Percentiles rank a stretch among this genome's conserved stretches.
phyloP scores from a whole-genome alignment of 1,140 invertebrate species.

The Eumeta japonica region DNA sequence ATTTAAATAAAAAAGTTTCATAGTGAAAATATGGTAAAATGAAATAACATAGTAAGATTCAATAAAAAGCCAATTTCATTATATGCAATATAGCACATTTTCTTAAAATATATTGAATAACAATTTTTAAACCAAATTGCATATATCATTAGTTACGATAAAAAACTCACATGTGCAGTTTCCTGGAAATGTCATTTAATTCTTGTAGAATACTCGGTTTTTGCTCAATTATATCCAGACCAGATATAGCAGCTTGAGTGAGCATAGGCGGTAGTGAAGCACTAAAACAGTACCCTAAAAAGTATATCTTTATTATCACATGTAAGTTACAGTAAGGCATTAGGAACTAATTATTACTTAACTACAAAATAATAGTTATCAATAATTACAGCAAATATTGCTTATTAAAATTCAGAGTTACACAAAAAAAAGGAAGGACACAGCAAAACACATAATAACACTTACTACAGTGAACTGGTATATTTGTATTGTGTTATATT shows the following conservation, averaged over 20 bases:
- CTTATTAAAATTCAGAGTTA: background rate
- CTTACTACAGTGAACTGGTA: too few relatives aligned
- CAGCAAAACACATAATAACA: too few relatives aligned
- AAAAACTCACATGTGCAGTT: slow-evolving; percentile 50
- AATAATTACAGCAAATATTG: background rate
- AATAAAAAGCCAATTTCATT: too few relatives aligned
- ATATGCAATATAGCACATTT: too few relatives aligned
- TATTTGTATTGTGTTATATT: too few relatives aligned
- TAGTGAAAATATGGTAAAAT: too few relatives aligned
- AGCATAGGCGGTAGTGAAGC: slow-evolving; percentile 92
- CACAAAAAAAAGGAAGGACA: too few relatives aligned
- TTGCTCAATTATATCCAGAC: slow-evolving; percentile 73
- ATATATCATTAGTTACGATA: background rate
- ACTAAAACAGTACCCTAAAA: slow-evolving; percentile 90
- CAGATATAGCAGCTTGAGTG: slow-evolving; percentile 78
- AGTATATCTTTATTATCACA: slow-evolving; percentile 6
- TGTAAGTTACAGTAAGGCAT: background rate
- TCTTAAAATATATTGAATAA: too few relatives aligned
- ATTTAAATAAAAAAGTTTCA: too few relatives aligned
- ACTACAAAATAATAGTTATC: background rate
- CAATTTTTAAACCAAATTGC: too few relatives aligned
- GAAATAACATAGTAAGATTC: too few relatives aligned
- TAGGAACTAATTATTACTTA: background rate
- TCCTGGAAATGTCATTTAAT: slow-evolving; percentile 58
- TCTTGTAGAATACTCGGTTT: slow-evolving; percentile 63